Conservation (phyloP, 2,797 vertebrate species). For the Chelon auratus region DNA sequence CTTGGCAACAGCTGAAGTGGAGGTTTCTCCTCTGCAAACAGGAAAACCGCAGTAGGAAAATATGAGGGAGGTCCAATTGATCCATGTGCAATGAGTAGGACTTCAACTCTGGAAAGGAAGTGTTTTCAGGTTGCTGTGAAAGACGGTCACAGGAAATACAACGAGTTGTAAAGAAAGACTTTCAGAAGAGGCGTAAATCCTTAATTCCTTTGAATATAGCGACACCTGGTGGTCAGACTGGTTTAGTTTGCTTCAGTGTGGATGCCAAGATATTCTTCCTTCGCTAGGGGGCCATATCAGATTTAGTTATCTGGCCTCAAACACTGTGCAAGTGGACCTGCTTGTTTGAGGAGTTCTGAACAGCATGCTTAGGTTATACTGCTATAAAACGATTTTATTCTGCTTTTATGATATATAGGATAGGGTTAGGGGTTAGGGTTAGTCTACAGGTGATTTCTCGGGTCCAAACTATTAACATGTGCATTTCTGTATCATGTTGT, state of each 20-base stretch:
- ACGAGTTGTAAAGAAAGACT: background rate
- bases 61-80: background rate
- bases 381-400: background rate
- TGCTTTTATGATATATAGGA: background rate
- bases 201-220: conserved; percentile 46
- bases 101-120: fast-evolving
- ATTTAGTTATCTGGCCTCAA: background rate
- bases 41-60: background rate
- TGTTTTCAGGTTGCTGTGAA: background rate
- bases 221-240: conserved; percentile 72
- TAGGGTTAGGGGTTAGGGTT: no score
- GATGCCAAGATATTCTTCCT: background rate
- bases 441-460: no score
- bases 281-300: background rate
- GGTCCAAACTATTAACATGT: no score
- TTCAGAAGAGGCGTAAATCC: no score
- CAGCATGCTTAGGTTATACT: background rate
- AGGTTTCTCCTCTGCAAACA: no score
- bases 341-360: background rate
- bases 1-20: no score
- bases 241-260: background rate
- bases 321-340: background rate
- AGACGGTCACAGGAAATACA: no score
- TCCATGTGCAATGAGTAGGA: background rate
- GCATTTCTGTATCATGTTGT: background rate